Conservation (phyloP, 2,888 invertebrate species). For the Scelioninae gen. 2 region DNA sequence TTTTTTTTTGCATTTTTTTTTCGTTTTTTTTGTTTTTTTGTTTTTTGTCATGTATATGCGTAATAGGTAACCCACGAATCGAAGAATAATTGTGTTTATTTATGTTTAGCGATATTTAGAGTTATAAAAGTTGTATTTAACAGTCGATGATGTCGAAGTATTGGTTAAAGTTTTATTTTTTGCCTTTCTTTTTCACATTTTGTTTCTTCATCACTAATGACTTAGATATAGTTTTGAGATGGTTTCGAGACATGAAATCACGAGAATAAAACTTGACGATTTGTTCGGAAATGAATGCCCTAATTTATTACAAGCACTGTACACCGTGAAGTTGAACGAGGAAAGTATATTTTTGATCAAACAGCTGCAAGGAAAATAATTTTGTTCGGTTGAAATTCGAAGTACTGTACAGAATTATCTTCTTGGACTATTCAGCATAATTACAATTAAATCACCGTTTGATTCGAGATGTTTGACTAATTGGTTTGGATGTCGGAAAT, state of each 20-base stretch:
- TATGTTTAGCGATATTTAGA: conserved; percentile 54
- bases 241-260: conserved; percentile 51
- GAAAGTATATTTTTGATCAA: too few relatives aligned
- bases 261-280: conserved; percentile 24
- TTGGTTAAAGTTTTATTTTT: conserved; percentile 21
- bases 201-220: conserved; percentile 52
- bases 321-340: conserved; percentile 16
- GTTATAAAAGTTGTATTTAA: conserved; percentile 50
- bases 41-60: conserved; percentile 44
- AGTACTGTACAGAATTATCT: not conserved
- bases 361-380: too few relatives aligned
- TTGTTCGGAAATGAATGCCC: conserved; percentile 43
- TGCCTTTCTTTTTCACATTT: conserved; percentile 12
- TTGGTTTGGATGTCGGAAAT: too few relatives aligned
- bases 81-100: conserved; percentile 52
- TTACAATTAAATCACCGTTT: too few relatives aligned
- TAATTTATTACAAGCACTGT: conserved; percentile 41
- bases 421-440: too few relatives aligned
- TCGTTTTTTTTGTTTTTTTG: conserved; percentile 12
- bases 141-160: conserved; percentile 55
- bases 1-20: conserved; percentile 3
- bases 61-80: conserved; percentile 51
- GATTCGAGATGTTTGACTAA: too few relatives aligned
- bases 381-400: too few relatives aligned
- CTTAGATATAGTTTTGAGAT: conserved; percentile 57